Percentiles rank a stretch among this genome's conserved stretches.
These are phyloP conservation scores for zebrafish (Danio rerio) DNA, from an alignment of 2,113 vertebrate genomes.

Conservation along the genomic window GRCz12tu NC_133177.1:28444501-28445000, in stretches of 20 bases:
- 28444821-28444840: too few species aligned
- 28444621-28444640: background rate
- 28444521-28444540: background rate
- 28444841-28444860: too few species aligned
- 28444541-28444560: constrained; percentile 11
- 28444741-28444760: background rate
- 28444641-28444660: background rate
- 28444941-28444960: too few species aligned
- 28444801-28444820: too few species aligned
- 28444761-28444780: background rate
- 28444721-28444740: background rate
- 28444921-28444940: too few species aligned
- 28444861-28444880: too few species aligned
- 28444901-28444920: too few species aligned
- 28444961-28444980: too few species aligned
- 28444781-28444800: too few species aligned
- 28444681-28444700: background rate
- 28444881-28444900: too few species aligned
- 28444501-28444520: background rate
- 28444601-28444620: background rate
- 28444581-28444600: background rate
- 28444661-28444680: constrained; percentile 10
- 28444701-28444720: background rate
- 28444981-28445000: too few species aligned
- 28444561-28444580: background rate